A percentile compares a stretch with the other conserved stretches of the same genome.
phyloP scores from a whole-genome alignment of 2,797 vertebrate species.

The Fundulus diaphanus region DNA sequence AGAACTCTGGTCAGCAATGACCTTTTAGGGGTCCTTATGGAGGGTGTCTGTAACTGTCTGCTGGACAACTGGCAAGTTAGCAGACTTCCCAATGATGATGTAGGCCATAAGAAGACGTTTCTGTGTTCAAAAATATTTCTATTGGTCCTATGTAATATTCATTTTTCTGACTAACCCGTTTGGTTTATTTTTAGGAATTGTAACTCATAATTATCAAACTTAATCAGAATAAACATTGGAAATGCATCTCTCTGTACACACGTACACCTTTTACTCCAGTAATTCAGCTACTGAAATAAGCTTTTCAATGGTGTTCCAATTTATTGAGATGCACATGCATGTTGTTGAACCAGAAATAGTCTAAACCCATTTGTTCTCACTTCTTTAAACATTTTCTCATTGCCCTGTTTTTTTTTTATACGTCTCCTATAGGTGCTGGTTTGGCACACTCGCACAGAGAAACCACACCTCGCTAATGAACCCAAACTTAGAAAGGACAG shows the following conservation, averaged over 20 bases:
- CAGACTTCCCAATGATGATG: too few species aligned
- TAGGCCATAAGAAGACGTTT: too few species aligned
- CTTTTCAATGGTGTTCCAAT: background rate
- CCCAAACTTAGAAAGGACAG: constrained; percentile 92
- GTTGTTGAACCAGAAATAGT: background rate
- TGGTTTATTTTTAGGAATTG: background rate
- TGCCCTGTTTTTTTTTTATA: background rate
- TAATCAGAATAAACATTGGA: background rate
- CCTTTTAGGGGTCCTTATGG: too few species aligned
- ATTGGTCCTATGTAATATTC: too few species aligned
- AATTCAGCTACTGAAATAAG: background rate
- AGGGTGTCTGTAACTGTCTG: too few species aligned
- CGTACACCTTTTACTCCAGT: background rate
- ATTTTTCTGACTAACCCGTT: too few species aligned
- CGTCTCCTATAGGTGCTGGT: constrained; percentile 91
- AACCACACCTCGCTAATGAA: constrained; percentile 93
- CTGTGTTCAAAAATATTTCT: too few species aligned
- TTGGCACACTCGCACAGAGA: constrained; percentile 99
- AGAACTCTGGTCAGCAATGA: too few species aligned
- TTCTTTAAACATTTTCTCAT: constrained; percentile 28
- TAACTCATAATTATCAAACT: background rate
- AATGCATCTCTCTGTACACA: background rate
- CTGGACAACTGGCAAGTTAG: too few species aligned
- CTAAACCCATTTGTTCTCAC: too few species aligned
- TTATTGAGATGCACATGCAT: background rate